Conservation (phyloP, 53 echinoderm and acorn worm species). For the Holothuria leucospilota region DNA sequence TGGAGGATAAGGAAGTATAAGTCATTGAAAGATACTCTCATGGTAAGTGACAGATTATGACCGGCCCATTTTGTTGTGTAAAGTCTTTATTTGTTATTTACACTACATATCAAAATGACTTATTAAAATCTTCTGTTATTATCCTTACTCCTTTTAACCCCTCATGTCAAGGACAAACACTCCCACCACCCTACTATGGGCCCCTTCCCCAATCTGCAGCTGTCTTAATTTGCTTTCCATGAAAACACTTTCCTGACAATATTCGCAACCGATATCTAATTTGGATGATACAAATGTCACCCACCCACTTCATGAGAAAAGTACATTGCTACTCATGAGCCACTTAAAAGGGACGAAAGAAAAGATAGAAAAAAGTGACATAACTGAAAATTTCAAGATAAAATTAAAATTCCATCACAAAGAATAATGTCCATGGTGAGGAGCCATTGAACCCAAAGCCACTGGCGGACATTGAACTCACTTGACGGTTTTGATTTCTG, state of each 20-base stretch:
- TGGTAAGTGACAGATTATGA: too few species aligned
- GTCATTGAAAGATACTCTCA: too few species aligned
- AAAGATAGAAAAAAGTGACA: neutral
- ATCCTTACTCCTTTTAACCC: slow-evolving; percentile 12
- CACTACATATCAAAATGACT: too few species aligned
- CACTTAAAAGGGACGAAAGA: slow-evolving; percentile 3
- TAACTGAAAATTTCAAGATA: slow-evolving; percentile 17
- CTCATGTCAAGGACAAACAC: slow-evolving; percentile 17
- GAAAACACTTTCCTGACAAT: slow-evolving; percentile 13
- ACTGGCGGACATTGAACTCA: slow-evolving; percentile 43
- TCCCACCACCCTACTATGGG: neutral
- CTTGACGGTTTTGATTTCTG: slow-evolving; percentile 51
- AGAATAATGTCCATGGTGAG: slow-evolving; percentile 38
- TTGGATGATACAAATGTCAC: slow-evolving; percentile 35
- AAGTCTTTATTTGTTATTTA: too few species aligned
- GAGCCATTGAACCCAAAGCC: slow-evolving; percentile 39
- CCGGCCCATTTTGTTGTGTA: neutral
- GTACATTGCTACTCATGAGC: slow-evolving; percentile 41
- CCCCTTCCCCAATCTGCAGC: slow-evolving; percentile 31
- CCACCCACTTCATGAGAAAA: slow-evolving; percentile 25
- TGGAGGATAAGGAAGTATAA: too few species aligned
- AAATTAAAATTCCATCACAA: slow-evolving; percentile 37
- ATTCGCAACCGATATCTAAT: slow-evolving; percentile 42
- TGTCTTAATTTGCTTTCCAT: slow-evolving; percentile 35
- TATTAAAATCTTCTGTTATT: neutral